Evolutionary conservation across 2,113 vertebrate species (phyloP).

Genomic region (Equus quagga): DNA sequence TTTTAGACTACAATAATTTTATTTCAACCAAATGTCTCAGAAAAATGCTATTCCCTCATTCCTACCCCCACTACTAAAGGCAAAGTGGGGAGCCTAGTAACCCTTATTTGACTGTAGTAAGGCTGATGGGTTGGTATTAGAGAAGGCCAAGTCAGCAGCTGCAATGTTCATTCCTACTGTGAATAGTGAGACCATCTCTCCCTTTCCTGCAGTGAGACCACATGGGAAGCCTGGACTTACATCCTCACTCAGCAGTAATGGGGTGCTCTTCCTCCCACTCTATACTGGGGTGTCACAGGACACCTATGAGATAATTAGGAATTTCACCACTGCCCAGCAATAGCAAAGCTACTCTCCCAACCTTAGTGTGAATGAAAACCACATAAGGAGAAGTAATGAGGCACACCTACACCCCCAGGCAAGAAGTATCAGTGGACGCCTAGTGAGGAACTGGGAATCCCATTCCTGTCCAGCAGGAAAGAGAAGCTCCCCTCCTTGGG

Average conservation of each 20-base stretch:
- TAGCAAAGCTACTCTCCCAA: not conserved
- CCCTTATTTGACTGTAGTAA: not conserved
- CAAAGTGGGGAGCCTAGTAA: not conserved
- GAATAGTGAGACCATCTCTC: not conserved
- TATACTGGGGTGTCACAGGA: not conserved
- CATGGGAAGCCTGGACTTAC: not conserved
- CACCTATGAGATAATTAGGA: not conserved
- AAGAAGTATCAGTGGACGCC: not conserved
- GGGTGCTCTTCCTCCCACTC: not conserved
- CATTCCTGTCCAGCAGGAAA: not conserved
- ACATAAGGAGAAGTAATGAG: not conserved
- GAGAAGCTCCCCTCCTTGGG: not conserved
- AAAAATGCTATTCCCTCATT: not conserved
- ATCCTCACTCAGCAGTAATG: not conserved
- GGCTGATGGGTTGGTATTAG: too few relatives aligned
- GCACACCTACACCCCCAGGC: rapidly evolving
- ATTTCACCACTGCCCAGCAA: not conserved
- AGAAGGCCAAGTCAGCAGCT: not conserved
- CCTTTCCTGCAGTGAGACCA: not conserved
- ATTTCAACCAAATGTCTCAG: not conserved
- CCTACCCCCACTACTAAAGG: not conserved
- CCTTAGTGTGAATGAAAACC: not conserved
- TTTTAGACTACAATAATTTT: not conserved
- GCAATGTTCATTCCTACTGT: not conserved
- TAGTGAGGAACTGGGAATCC: not conserved